Base-by-base conservation (phyloP, 2,113 vertebrate genomes). In the Octodon degus region DNA sequence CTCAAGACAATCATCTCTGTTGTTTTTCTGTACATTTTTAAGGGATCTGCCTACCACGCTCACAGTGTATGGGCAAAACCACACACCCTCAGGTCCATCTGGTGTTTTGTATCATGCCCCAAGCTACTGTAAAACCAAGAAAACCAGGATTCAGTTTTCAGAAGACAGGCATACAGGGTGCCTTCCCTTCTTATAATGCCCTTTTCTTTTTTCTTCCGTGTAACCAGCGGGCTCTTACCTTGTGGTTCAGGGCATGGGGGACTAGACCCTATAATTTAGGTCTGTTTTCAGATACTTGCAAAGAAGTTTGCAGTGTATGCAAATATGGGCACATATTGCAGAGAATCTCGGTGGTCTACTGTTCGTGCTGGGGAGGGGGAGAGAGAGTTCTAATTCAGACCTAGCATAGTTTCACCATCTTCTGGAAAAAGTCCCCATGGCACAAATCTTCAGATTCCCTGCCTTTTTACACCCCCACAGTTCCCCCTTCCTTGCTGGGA, bases 321-420 rank as follows among this genome's bases (percentile, higher is more conserved):
- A 5, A 76, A 34, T 37, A 68, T 30, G 37, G 24, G 24, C 86
- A 63, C 55, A 89, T 34, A n/a, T 24, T 32, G 60, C 77, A 82
- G 79, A 93, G 67, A 91, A 37, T 70, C 53, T 72, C 4, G 30
- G 81, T 86, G 79, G 65, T 60, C 76, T 85, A 53, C 13, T 50
- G 30, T 96, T 72, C 72, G 37, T 53, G 62, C 83, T 72, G 89
- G 43, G 43, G 20, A 30, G 14, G 7, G 34, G 40, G 68, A 72
- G 77, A 53, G 77, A 80, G 14, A 27, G 11, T 47, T 30, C 88
- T 90, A 93, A 95, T 83, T 96, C 63, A 96, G 86, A 93, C 50
- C 74, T 81, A 70, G 96, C 50, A 55, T 76, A 68, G 72, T 86
- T 67, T 92, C 62, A 83, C 91, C 95, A 91, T 96, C 95, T 97